Evolutionary conservation across 2,113 vertebrate species (phyloP), one percentile per base, ranked within the genome.

Genomic region (Sclerurus mexicanus): DNA sequence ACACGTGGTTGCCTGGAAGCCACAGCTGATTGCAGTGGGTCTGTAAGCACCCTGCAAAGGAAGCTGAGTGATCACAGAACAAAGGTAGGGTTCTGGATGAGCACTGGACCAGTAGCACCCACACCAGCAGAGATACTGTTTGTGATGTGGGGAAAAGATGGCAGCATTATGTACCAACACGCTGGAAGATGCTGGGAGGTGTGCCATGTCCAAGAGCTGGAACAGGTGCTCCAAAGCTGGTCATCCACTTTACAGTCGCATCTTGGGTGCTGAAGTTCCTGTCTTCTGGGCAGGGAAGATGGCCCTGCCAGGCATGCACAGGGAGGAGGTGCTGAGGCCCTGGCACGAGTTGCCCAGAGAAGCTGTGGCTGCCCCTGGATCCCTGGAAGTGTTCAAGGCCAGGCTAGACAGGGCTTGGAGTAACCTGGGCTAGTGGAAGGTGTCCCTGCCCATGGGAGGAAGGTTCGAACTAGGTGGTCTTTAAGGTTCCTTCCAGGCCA

Each of bases 151-250:
- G 30, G 37, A 37, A 60, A 73, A 6, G 4, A 42, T 4, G 10
- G 7, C 16, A 80, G 30, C 1, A 9, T 33, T n/a, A 23, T 4
- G 1, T 28, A 37, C 17, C 20, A 66, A 6, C 14, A 7, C 0
- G 0, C 15, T 73, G 79, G 46, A 40, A 75, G 42, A 72, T 4
- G 31, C 5, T 47, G 17, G 35, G 28, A 80, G 6, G 3, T 24
- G 4, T 17, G 22, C 13, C 5, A 6, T 55, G 40, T 4, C 50
- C 49, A n/a, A 37, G 27, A 52, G 19, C 30, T 66, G 55, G 52
- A 39, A 23, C 4, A 25, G 31, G 9, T 75, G 3, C 21, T 85
- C 47, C 58, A 39, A 40, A 75, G 20, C 31, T 85, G 31, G 7
- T 64, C 18, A 49, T 60, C 31, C 27, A 35, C 0, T 4, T 52